Conservation (phyloP, 2,888 invertebrate genomes). For the Dichetophora obliterata region DNA sequence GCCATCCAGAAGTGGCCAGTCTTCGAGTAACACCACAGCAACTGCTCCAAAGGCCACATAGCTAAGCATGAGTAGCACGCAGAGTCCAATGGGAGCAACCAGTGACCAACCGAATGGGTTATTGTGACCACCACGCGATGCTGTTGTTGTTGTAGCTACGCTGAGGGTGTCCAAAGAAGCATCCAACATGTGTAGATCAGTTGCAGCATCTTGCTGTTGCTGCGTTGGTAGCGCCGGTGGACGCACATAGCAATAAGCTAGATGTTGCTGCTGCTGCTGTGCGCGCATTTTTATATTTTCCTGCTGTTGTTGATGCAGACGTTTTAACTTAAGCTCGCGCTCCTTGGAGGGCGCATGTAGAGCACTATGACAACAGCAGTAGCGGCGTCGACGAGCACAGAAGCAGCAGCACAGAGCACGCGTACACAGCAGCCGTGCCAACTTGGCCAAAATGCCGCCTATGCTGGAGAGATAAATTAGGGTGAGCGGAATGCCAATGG, state of each 20-base stretch:
- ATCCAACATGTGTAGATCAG: conserved; percentile 11
- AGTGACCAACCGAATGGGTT: conserved; percentile 70
- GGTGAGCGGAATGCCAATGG: conserved; percentile 85
- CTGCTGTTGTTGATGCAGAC: conserved; percentile 70
- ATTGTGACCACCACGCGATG: conserved; percentile 65
- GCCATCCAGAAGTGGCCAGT: conserved; percentile 87
- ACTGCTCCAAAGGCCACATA: conserved; percentile 90
- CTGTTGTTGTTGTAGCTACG: conserved; percentile 70
- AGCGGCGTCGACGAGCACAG: conserved; percentile 75
- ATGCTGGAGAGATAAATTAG: conserved; percentile 86
- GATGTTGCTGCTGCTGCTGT: conserved; percentile 56
- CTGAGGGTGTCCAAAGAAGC: conserved; percentile 39
- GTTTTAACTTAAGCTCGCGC: conserved; percentile 77
- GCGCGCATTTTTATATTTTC: conserved; percentile 46
- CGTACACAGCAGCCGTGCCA: conserved; percentile 83
- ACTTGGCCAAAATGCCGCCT: conserved; percentile 82
- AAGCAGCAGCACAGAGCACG: conserved; percentile 82
- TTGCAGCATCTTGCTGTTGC: conserved; percentile 60
- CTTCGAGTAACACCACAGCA: conserved; percentile 86
- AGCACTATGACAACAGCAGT: conserved; percentile 75
- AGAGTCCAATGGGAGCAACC: conserved; percentile 86
- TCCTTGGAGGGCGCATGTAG: conserved; percentile 85
- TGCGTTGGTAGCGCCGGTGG: conserved; percentile 54
- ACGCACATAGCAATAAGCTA: conserved; percentile 42
- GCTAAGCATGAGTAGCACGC: conserved; percentile 86